These are phyloP conservation scores for Aporophyla nigra DNA, from an alignment of 2,888 invertebrate species.

Conservation along the genomic window DNA sequence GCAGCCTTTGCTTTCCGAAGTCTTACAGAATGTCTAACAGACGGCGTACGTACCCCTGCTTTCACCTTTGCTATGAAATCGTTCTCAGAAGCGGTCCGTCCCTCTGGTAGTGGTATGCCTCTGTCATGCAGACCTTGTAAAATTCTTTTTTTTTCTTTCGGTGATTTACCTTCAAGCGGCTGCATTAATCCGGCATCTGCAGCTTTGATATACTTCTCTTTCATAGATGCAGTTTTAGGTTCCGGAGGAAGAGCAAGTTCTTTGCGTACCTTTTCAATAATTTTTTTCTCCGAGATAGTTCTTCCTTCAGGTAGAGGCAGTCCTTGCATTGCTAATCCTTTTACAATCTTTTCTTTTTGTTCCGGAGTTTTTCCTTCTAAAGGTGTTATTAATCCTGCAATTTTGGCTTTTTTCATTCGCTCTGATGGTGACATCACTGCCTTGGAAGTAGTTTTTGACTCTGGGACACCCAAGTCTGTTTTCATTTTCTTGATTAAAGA, in stretches of 20 bases:
- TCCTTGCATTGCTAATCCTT: constrained; percentile 58
- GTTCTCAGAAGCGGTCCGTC: neutral
- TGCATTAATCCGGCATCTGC: constrained; percentile 4
- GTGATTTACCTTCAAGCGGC: constrained; percentile 17
- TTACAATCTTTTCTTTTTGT: constrained; percentile 68
- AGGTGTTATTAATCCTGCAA: constrained; percentile 57
- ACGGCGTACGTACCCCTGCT: neutral
- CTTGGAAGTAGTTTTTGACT: constrained; percentile 24
- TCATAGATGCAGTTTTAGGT: constrained; percentile 1
- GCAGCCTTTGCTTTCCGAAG: neutral
- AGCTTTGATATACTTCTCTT: neutral
- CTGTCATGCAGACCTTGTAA: constrained; percentile 4
- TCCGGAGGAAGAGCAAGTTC: constrained; percentile 12
- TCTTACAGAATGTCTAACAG: neutral
- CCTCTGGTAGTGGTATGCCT: constrained; percentile 12
- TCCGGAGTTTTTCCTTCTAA: constrained; percentile 67
- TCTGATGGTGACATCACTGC: constrained; percentile 24
- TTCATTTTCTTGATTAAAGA: constrained; percentile 35
- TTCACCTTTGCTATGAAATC: neutral
- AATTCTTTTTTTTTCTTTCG: neutral
- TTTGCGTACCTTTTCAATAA: neutral
- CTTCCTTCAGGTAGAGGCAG: constrained; percentile 65
- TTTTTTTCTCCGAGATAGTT: neutral
- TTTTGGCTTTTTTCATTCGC: constrained; percentile 23
- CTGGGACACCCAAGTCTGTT: constrained; percentile 42